Base-by-base conservation (phyloP, 2,888 invertebrate genomes). In the Pollenia labialis region DNA sequence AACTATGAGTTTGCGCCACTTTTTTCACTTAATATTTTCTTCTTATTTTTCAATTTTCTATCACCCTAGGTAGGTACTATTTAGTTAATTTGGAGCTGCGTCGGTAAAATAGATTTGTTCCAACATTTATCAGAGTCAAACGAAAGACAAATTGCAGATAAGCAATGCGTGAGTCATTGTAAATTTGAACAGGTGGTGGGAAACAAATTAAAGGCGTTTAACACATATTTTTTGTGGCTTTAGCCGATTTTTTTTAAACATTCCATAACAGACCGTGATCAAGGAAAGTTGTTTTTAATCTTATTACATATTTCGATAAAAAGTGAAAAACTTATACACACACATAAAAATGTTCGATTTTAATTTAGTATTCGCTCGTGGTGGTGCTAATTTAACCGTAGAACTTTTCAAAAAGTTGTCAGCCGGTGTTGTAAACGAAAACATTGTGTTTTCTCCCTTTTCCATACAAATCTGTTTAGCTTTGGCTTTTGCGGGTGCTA, bases 371-470 rank as follows among this genome's bases (percentile, higher is more conserved):
- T 93, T 93, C 66, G 92, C 93, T 46, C 90, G 91, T 62, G 92
- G 91, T 72, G 91, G 92, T 60, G 92, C 92, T 54, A 54, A 88
- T 4, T 91, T 93, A 64, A 90, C 93, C 48, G 88, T 89, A 4
- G 91, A 92, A 42, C 89, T 93, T 9, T 92, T 92, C 75, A 89
- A 89, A 40, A 88, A 89, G 71, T 75, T 93, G 52, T 88, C 90
- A 6, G 88, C 84, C 0, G 93, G 94, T 10, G 93, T 93, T 12
- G 94, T 95, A 2, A 90, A 94, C 12, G 94, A 95, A 32, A 97
- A 97, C 92, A 94, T 97, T 64, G 93, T 97, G 4, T 91, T 97
- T 74, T 97, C 97, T 0, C 97, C 97, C 0, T 94, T 97, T 82
- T 97, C 97, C 14, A 92, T 97, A 83, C 97, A 97, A 92, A 91